Conservation (phyloP, 1,140 invertebrate genomes). For the Ceratosolen solmsi region DNA sequence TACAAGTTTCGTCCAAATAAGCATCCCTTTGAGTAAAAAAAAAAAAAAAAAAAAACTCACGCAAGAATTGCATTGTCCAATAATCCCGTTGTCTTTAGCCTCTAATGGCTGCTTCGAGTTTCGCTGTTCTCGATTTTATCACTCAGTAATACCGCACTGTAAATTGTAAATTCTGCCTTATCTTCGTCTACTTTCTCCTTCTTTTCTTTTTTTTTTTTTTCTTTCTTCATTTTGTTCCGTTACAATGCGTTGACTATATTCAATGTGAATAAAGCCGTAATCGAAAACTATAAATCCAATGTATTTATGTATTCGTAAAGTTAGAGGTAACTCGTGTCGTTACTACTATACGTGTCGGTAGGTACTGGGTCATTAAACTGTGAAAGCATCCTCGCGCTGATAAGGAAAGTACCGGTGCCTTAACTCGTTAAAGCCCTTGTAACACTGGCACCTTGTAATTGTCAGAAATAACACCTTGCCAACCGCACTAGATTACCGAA, state of each 20-base stretch:
- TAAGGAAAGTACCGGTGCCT: background rate
- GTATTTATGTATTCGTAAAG: background rate
- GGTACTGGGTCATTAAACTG: background rate
- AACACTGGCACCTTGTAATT: background rate
- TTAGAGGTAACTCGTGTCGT: no score
- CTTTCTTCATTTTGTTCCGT: no score
- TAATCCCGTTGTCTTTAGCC: background rate
- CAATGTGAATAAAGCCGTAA: background rate
- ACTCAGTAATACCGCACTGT: no score
- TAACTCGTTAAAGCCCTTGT: background rate
- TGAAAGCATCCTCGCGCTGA: background rate
- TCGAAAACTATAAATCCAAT: background rate
- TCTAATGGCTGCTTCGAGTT: background rate
- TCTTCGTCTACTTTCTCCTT: no score
- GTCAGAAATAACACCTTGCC: constrained; percentile 14
- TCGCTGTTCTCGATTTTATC: background rate
- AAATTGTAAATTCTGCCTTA: no score
- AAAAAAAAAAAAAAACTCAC: no score
- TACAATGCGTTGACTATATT: no score
- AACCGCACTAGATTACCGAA: background rate
- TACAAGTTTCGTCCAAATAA: no score
- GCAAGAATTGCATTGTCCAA: background rate
- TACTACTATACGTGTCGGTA: no score
- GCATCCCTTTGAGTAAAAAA: no score
- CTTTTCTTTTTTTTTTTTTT: no score